These are phyloP conservation scores for Epicampocera succincta DNA, from an alignment of 2,888 invertebrate genomes.

Conservation along the genomic window DNA sequence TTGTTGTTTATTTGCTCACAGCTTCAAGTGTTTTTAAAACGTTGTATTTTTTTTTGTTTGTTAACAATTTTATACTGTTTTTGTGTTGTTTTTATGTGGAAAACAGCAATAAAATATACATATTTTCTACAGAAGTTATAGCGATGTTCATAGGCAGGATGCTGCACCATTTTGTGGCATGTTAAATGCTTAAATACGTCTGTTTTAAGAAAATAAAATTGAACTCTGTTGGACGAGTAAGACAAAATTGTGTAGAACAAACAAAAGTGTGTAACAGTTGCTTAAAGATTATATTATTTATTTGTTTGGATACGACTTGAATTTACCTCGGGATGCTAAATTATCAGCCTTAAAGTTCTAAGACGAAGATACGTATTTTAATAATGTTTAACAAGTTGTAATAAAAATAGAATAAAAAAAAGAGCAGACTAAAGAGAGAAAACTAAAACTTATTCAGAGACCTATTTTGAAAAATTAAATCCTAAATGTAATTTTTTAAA, in stretches of 20 bases:
- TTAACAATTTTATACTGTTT: slow-evolving; percentile 16
- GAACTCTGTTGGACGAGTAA: neutral
- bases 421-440: no score
- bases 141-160: slow-evolving; percentile 61
- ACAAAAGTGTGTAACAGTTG: neutral
- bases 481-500: no score
- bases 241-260: neutral
- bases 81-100: slow-evolving; percentile 9
- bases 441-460: no score
- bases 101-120: slow-evolving; percentile 57
- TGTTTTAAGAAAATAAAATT: slow-evolving; percentile 22
- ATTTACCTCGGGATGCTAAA: neutral
- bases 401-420: no score
- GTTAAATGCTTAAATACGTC: slow-evolving; percentile 31
- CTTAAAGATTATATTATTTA: neutral
- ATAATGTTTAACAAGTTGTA: no score
- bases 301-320: neutral
- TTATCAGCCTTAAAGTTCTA: neutral
- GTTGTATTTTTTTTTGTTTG: no score
- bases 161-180: slow-evolving; percentile 54
- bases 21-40: slow-evolving; percentile 35
- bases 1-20: neutral
- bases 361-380: no score
- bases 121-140: slow-evolving; percentile 46
- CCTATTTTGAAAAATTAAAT: no score